phyloP scores from a whole-genome alignment of 2,888 invertebrate species.

The Escarpia spicata region DNA sequence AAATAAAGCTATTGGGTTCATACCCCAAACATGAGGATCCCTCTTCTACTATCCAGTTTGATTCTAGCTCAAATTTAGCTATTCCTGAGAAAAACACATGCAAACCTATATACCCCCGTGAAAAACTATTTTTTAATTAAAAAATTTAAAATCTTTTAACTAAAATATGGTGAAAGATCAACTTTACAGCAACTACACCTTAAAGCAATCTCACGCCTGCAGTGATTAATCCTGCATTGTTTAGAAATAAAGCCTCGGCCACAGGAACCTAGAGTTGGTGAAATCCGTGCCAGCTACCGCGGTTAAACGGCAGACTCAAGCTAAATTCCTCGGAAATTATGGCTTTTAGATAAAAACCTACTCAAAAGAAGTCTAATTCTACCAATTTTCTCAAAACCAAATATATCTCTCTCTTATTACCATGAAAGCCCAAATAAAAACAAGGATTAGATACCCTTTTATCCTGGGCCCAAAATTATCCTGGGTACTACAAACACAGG shows the following conservation, averaged over 20 bases:
- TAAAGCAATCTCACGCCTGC: slow-evolving; percentile 31
- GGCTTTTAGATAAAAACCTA: slow-evolving; percentile 14
- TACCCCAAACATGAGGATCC: slow-evolving; percentile 41
- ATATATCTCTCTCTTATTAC: slow-evolving; percentile 24
- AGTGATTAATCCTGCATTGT: slow-evolving; percentile 32
- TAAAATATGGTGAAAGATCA: slow-evolving; percentile 23
- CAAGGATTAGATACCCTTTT: slow-evolving; percentile 54
- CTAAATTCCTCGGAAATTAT: slow-evolving; percentile 37
- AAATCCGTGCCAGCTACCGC: slow-evolving; percentile 52
- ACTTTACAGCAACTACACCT: background rate
- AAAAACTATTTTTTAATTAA: background rate
- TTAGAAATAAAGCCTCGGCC: slow-evolving; percentile 28
- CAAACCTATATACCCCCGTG: slow-evolving; percentile 17
- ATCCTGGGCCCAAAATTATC: slow-evolving; percentile 41
- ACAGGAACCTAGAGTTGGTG: slow-evolving; percentile 31
- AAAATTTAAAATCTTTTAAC: background rate
- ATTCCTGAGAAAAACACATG: slow-evolving; percentile 27
- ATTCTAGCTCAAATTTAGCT: slow-evolving; percentile 38
- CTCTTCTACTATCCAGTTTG: slow-evolving; percentile 37
- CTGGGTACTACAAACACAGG: slow-evolving; percentile 44
- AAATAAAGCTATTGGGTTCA: slow-evolving; percentile 45
- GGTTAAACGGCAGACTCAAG: slow-evolving; percentile 47
- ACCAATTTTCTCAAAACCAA: slow-evolving; percentile 3
- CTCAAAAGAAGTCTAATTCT: slow-evolving; percentile 22
- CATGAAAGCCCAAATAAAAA: slow-evolving; percentile 40